Evolutionary conservation across 2,888 invertebrate genomes (phyloP), one percentile per base, ranked within the genome.

Genomic region (Tholera decimalis): DNA sequence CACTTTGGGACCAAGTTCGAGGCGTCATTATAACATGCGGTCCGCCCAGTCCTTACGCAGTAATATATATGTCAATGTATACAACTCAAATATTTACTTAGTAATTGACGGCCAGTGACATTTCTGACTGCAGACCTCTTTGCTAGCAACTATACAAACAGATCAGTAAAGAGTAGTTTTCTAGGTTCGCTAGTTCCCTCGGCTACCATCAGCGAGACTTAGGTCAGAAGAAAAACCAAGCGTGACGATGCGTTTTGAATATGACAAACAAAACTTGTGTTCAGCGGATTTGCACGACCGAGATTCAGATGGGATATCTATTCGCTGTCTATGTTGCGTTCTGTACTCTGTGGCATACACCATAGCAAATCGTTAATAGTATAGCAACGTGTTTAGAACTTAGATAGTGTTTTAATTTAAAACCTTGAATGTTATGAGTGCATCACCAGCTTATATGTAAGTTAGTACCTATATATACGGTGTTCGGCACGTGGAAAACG

Each of bases 361-460:
- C 20, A 9, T 20, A 41, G 39, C 49, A 37, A 20, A 43, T 5
- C 28, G 3, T 43, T 43, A 24, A 30, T 15, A 33, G 41, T 62
- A 54, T 6, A 30, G 41, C 47, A 46, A 46, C n/a, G 28, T 33
- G 43, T 20, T 50, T 20, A 1, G 54, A 26, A 41, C 28, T 18
- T 35, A 18, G 11, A 43, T 51, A 5, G 3, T 53, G 3, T 35
- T 63, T 63, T 59, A 24, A 60, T 60, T 46, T 7, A 3, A 37
- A 24, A 46, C 22, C 28, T 59, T 44, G 8, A 49, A 26, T 37
- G 20, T 30, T 39, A 18, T 24, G 6, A 20, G 33, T 35, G 26
- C 58, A 20, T 9, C 20, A 11, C 4, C 30, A 13, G n/a, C 28
- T 5, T 35, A 35, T 24, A 39, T 3, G 18, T 39, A 41, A 2